phyloP scores from a whole-genome alignment of 2,797 vertebrate genomes.

The Siniperca scherzeri region DNA sequence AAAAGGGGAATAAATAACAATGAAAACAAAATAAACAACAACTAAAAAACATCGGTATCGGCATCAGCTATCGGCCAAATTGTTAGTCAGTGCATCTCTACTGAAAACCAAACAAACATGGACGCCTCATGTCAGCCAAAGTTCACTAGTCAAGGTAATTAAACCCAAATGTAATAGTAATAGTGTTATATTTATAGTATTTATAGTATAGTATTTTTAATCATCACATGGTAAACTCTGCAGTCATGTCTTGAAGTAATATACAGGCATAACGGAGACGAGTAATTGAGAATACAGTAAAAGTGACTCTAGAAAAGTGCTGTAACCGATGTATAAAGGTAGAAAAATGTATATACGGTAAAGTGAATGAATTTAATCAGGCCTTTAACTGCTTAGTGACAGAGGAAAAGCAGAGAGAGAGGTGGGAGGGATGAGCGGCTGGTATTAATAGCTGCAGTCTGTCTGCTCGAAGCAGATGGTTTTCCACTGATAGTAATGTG shows the following conservation, averaged over 20 bases:
- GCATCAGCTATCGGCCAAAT: too few species aligned
- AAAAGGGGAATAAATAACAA: too few species aligned
- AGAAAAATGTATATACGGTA: too few species aligned
- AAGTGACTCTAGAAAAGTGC: neutral
- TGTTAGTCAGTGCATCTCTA: too few species aligned
- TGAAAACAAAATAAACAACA: too few species aligned
- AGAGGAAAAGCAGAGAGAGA: neutral
- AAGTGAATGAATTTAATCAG: neutral
- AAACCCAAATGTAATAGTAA: neutral
- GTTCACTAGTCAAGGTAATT: neutral
- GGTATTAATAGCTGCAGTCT: conserved; percentile 68
- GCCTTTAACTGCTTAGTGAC: neutral
- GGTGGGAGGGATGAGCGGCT: neutral
- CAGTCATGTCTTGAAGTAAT: neutral
- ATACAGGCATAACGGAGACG: too few species aligned
- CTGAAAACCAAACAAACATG: neutral
- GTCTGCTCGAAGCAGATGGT: conserved; percentile 58
- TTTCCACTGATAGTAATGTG: conserved; percentile 75
- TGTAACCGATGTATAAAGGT: neutral
- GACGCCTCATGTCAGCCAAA: neutral
- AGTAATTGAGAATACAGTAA: too few species aligned
- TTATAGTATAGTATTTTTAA: neutral
- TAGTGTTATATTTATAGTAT: conserved; percentile 2
- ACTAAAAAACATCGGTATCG: too few species aligned
- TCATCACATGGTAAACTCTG: neutral